Evolutionary conservation across 2,797 vertebrate species (phyloP), one percentile per base, ranked within the genome.

Genomic region (Lagodon rhomboides): DNA sequence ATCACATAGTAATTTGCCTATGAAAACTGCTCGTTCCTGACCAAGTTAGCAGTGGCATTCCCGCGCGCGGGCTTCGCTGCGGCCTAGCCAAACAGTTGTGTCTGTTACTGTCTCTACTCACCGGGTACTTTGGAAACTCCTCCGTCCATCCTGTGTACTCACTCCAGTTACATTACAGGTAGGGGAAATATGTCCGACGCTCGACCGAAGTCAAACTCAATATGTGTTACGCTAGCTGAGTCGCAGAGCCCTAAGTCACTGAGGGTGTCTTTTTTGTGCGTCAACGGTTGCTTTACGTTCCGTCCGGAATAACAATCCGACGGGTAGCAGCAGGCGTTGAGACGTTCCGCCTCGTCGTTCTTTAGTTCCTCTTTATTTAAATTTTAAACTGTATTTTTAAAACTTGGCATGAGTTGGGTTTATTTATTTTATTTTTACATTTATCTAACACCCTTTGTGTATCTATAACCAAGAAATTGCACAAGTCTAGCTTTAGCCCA

Each of bases 61-160:
- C 91, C 93, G 92, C 91, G 92, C 93, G 91, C 91, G 86, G 83
- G 89, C 66, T 68, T 59, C 7, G 46, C 1, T 46, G 87, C 72
- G 93, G 93, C 93, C 93, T 93, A 88, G 49, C 71, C 34, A 85
- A 85, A 83, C 75, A 89, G 62, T 72, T 49, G 8, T 1, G 20
- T 56, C 15, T 18, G 0, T 5, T 5, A 12, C 0, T 0, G 27
- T 51, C 55, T 25, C 1, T 11, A 83, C 92, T 91, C 72, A 94
- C 93, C 89, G 12, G 74, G 11, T 51, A 83, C 68, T 5, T 71
- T 72, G 0, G 88, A 77, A 23, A 85, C 27, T 51, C 25, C 86
- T 85, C 58, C 89, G 59, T 94, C 93, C 93, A 94, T 94, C 25
- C 12, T 92, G 17, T 0, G 6, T 0, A 2, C 44, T 75, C 3